phyloP scores from a whole-genome alignment of 2,797 vertebrate species.

The Lepilemur septentrionalis region DNA sequence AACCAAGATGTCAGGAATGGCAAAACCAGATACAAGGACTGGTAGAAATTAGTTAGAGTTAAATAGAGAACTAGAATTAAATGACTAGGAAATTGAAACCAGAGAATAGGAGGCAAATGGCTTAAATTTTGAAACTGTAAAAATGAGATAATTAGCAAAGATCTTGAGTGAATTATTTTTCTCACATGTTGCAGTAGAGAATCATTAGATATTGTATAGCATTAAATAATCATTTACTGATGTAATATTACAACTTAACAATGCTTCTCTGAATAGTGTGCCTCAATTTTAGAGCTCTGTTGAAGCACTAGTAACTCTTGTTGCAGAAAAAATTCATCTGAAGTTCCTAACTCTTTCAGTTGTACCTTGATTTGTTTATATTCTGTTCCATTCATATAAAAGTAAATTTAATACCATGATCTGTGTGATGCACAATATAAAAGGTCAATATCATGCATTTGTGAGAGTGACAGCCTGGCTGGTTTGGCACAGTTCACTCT shows the following conservation, averaged over 20 bases:
- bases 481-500: background rate
- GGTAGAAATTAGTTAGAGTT: background rate
- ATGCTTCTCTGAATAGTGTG: background rate
- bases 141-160: background rate
- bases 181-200: background rate
- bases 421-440: background rate
- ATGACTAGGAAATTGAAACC: background rate
- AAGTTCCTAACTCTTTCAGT: background rate
- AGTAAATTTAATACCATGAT: background rate
- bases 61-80: background rate
- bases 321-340: background rate
- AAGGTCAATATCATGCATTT: background rate
- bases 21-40: background rate
- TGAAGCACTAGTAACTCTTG: background rate
- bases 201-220: background rate
- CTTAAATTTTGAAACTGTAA: background rate
- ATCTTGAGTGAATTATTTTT: background rate
- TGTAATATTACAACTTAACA: background rate
- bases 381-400: background rate
- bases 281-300: background rate
- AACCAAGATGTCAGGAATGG: background rate
- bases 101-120: background rate
- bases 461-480: background rate
- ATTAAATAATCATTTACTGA: conserved; percentile 1
- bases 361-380: background rate